Conservation (phyloP, 2,888 invertebrate species). For the Leucania comma region DNA sequence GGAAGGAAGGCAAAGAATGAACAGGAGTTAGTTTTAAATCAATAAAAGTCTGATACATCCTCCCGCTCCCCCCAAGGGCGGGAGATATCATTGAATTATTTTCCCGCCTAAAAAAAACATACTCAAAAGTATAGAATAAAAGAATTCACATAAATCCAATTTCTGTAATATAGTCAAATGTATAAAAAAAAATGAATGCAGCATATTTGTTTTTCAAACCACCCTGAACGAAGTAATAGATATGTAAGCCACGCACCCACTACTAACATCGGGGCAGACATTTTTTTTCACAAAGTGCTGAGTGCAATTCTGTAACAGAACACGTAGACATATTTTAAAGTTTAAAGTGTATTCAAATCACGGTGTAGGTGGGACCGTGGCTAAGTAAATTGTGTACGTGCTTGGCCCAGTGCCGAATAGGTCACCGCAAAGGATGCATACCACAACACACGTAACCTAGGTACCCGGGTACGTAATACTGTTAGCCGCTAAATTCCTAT, state of each 20-base stretch:
- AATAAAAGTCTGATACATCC: no score
- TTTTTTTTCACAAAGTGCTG: conserved; percentile 52
- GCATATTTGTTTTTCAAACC: conserved; percentile 16
- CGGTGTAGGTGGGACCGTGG: conserved; percentile 77
- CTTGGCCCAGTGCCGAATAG: conserved; percentile 87
- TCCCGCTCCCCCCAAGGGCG: no score
- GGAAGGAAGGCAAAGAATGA: no score
- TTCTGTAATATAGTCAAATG: background rate
- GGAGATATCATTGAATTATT: no score
- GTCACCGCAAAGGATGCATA: conserved; percentile 78
- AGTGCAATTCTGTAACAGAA: conserved; percentile 57
- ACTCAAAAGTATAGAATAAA: background rate
- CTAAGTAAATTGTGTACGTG: conserved; percentile 90
- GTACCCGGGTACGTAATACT: conserved; percentile 62
- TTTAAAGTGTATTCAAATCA: conserved; percentile 85
- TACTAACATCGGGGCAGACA: conserved; percentile 13
- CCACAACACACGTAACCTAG: conserved; percentile 67
- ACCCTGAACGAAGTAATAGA: background rate
- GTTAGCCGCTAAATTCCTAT: conserved; percentile 58
- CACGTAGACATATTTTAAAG: conserved; percentile 71
- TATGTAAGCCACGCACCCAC: conserved; percentile 13
- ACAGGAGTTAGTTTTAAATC: no score
- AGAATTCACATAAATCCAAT: background rate
- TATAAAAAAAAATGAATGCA: background rate
- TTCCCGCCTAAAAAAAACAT: no score